Evolutionary conservation across 2,888 invertebrate species (phyloP), one percentile per base, ranked within the genome.

Genomic region (Theretra japonica): DNA sequence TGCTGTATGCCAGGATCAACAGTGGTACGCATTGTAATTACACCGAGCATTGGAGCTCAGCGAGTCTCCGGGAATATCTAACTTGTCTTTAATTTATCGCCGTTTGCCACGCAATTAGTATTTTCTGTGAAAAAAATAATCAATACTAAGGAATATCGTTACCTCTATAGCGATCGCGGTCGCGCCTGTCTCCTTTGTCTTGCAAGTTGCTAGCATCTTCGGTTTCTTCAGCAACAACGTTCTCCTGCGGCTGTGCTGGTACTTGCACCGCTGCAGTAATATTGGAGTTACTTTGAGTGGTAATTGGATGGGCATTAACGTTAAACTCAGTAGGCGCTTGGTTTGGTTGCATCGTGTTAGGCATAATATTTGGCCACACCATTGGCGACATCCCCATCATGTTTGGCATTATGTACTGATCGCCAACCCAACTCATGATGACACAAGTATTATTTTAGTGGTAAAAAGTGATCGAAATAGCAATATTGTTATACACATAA

Each of bases 331-430:
- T 53, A 17, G 60, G 60, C 4, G 62, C 11, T 2, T 59, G 50
- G 23, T 70, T 60, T 25, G 70, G 30, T 53, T 60, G 28, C 21
- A 62, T 71, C 7, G 71, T 41, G 28, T 30, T 70, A 17, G 74
- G 74, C 62, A 81, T 73, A 75, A 81, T 77, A 23, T 75, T 78
- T 62, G 73, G 77, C 65, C 65, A 65, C 70, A 82, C 76, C 69
- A 80, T 76, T 30, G 73, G 75, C 11, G 73, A 73, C 72, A 80
- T 77, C 8, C 73, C 75, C 77, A 84, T 77, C 73, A 81, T 77
- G 48, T 79, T 78, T 19, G 75, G 77, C 73, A 84, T 77, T 65
- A 75, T 68, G 68, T 71, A 81, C 11, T 78, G 71, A 30, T 84
- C 82, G 41, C 73, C 77, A 48, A 73, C 74, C 84, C 84, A 83